A percentile compares a stretch with the other conserved stretches of the same genome.
phyloP scores from a whole-genome alignment of 2,888 invertebrate genomes.

The Cetonia aurata region DNA sequence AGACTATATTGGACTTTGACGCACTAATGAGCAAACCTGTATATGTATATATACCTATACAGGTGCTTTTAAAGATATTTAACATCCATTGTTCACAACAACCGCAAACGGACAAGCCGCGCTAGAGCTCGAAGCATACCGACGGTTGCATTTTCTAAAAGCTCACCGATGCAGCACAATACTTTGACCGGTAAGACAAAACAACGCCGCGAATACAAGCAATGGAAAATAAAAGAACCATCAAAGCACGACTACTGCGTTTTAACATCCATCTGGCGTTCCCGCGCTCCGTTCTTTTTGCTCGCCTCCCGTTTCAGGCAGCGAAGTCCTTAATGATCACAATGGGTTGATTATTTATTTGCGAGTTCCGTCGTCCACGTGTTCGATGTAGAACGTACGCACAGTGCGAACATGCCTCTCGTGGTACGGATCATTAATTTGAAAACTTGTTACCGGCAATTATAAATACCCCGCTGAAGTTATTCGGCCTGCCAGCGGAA shows the following conservation, averaged over 20 bases:
- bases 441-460: constrained; percentile 43
- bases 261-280: constrained; percentile 24
- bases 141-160: constrained; percentile 3
- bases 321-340: constrained; percentile 27
- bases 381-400: constrained; percentile 33
- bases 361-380: constrained; percentile 35
- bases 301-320: constrained; percentile 29
- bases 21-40: no score
- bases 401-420: constrained; percentile 35
- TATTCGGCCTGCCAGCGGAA: constrained; percentile 24
- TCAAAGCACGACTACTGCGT: constrained; percentile 14
- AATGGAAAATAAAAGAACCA: constrained; percentile 22
- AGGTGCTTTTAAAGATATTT: no score
- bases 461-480: constrained; percentile 38
- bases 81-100: no score
- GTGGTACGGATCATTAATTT: constrained; percentile 41
- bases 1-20: no score
- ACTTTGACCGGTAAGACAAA: constrained; percentile 13
- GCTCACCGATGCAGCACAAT: constrained; percentile 16
- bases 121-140: neutral
- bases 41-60: no score
- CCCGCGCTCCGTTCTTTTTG: constrained; percentile 16
- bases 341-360: constrained; percentile 41
- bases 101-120: no score
- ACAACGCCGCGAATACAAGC: constrained; percentile 8